Evolutionary conservation across 1,140 invertebrate species (phyloP), one percentile per base, ranked within the genome.

Genomic region (Lanistes nyassanus): DNA sequence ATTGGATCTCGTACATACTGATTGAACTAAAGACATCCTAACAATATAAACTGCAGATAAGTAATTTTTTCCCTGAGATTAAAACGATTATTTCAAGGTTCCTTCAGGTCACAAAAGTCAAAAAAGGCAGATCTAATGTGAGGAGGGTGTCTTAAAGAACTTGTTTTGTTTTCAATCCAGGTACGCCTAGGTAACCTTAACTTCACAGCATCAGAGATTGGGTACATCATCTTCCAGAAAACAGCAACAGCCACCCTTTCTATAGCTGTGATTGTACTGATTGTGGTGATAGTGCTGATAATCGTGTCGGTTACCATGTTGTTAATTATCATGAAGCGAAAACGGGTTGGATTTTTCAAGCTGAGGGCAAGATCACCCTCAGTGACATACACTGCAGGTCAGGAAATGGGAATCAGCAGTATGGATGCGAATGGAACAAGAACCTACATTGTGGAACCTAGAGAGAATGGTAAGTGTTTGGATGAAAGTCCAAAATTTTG

Each of bases 401-500:
- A 76, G 19, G 51, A 76, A 16, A 26, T 67, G 16, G 56, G 51
- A 9, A 69, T 74, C 4, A 34, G 62, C 23, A 66, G 62, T 7
- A 36, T 70, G 21, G 69, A 37, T 31, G 42, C 53, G 23, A 56
- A 70, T 37, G 77, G 74, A 26, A 69, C 66, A 5, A 64, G 74
- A 64, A 75, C 69, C 26, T 76, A 79, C 37, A 78, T 37, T 47
- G 26, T 79, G 70, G 76, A 83, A 73, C 80, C 82, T 58, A 72
- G 77, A 47, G 75, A 75, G 19, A 85, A 85, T 80, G 81, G 84
- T 84, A 72, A 67, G 69, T 74, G 6, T n/a, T n/a, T n/a, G n/a
- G n/a, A n/a, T n/a, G n/a, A n/a, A n/a, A n/a, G n/a, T n/a, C n/a
- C n/a, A n/a, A n/a, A n/a, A n/a, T n/a, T n/a, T n/a, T n/a, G n/a